These are phyloP conservation scores for Melanchra persicariae DNA, from an alignment of 2,888 invertebrate genomes.

Conservation along the genomic window DNA sequence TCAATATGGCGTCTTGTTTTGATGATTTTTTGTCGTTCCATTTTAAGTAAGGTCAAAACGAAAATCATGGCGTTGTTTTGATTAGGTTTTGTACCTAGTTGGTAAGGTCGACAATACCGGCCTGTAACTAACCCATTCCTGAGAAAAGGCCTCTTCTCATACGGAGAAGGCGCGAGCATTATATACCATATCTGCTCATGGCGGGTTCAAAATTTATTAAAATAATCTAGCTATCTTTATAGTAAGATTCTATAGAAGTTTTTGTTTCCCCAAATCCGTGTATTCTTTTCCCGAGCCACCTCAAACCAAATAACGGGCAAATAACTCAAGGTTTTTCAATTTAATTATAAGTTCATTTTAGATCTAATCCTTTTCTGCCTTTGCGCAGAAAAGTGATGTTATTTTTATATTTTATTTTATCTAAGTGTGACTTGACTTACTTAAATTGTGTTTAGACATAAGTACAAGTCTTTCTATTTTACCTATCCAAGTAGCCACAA, in stretches of 20 bases:
- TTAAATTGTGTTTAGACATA: neutral
- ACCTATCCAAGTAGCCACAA: conserved; percentile 9
- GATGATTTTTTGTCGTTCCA: neutral
- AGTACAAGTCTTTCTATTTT: neutral
- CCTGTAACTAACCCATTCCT: neutral
- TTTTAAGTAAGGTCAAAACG: neutral
- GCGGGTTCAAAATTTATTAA: neutral
- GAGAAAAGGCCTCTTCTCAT: neutral
- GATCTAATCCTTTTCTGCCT: no score
- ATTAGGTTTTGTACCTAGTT: neutral
- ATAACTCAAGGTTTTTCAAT: no score
- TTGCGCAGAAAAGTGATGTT: no score
- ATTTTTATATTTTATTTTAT: neutral
- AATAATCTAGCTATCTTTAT: neutral
- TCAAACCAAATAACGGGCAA: no score
- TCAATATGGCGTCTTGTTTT: neutral
- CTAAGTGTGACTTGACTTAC: neutral
- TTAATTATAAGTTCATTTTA: no score
- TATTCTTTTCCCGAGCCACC: neutral
- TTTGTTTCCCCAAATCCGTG: neutral
- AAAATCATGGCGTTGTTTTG: neutral
- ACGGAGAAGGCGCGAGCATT: neutral
- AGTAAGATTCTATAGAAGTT: neutral
- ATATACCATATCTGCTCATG: neutral
- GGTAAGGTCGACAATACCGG: neutral